phyloP scores from a whole-genome alignment of 1,140 invertebrate genomes.

The Drosophila mauritiana region DNA sequence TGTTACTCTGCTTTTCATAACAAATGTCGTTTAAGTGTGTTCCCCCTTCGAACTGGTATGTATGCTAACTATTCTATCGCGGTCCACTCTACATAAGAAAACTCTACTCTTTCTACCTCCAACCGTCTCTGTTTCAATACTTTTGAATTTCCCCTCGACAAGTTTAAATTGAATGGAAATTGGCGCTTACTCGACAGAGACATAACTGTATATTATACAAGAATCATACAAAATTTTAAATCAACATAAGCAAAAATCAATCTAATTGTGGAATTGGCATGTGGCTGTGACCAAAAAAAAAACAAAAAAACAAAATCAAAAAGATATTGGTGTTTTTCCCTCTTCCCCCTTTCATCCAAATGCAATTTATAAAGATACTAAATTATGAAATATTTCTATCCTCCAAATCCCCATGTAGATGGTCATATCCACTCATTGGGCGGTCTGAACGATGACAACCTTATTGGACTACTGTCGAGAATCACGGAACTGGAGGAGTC shows the following conservation, averaged over 20 bases:
- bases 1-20: constrained; percentile 49
- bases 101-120: constrained; percentile 26
- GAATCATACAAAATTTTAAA: constrained; percentile 40
- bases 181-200: constrained; percentile 33
- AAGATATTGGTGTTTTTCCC: constrained; percentile 53
- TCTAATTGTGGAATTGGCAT: constrained; percentile 81
- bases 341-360: constrained; percentile 2
- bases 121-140: constrained; percentile 29
- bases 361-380: neutral
- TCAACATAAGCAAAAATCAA: constrained; percentile 55
- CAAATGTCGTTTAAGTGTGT: constrained; percentile 71
- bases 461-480: constrained; percentile 89
- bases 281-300: constrained; percentile 65
- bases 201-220: constrained; percentile 69
- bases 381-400: neutral
- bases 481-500: constrained; percentile 97
- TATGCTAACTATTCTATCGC: constrained; percentile 69
- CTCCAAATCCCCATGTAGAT: constrained; percentile 85
- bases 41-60: constrained; percentile 79
- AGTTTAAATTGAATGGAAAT: constrained; percentile 25
- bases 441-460: constrained; percentile 89
- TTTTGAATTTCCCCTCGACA: constrained; percentile 5
- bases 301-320: constrained; percentile 24
- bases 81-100: constrained; percentile 36
- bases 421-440: constrained; percentile 91